Evolutionary conservation across 92 coral and sea anemone species (phyloP).

Genomic region (Epizoanthus illoricatus): DNA sequence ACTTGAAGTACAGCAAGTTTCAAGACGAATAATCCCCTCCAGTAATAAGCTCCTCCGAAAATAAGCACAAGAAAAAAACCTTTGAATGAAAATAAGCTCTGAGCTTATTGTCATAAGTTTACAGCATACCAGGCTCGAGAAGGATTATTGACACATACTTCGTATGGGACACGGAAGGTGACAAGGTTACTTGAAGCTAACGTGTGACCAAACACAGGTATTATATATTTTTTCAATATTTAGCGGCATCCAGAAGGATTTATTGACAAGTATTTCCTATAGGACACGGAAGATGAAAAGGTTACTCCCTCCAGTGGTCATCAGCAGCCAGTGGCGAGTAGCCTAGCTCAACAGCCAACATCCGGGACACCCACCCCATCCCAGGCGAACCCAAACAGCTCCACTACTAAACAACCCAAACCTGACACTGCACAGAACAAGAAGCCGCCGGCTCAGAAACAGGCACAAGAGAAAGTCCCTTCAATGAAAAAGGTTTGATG

Average conservation of each 20-base stretch:
- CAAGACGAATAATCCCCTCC: too few species aligned
- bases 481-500: slow-evolving; percentile 27
- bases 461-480: slow-evolving; percentile 23
- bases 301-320: background rate
- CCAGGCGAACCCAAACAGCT: background rate
- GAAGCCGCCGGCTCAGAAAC: slow-evolving; percentile 18
- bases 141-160: too few species aligned
- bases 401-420: background rate
- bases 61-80: too few species aligned
- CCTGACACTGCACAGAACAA: slow-evolving; percentile 5
- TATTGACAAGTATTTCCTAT: too few species aligned
- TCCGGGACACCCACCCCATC: background rate
- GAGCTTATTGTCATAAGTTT: too few species aligned
- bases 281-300: slow-evolving; percentile 30
- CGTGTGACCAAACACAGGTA: too few species aligned
- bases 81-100: too few species aligned
- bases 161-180: slow-evolving; percentile 22
- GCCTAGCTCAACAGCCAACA: background rate
- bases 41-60: too few species aligned
- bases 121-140: too few species aligned
- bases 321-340: background rate
- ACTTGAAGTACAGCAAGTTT: too few species aligned
- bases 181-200: background rate
- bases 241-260: too few species aligned
- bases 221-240: too few species aligned